These are phyloP conservation scores for Megalurothrips usitatus DNA, from an alignment of 2,888 invertebrate genomes.

Conservation along the genomic window DNA sequence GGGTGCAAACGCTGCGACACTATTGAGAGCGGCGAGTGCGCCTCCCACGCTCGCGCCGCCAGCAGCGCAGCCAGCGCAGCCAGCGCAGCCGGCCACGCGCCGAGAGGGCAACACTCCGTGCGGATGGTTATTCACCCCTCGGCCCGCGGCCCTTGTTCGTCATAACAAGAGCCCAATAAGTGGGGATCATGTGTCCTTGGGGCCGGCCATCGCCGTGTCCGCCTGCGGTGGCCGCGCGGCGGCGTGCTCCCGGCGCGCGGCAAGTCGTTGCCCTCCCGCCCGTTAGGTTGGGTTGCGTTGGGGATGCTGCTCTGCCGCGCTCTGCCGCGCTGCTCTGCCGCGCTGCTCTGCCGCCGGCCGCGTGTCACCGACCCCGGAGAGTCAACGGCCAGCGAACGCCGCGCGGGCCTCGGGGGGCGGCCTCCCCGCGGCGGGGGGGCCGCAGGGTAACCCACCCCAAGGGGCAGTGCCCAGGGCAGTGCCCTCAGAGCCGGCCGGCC, in stretches of 20 bases:
- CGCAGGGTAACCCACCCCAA: background rate
- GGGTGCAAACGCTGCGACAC: too few relatives aligned
- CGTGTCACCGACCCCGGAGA: background rate
- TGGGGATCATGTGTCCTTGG: slow-evolving; percentile 3
- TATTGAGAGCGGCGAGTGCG: too few relatives aligned
- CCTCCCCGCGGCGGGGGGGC: background rate
- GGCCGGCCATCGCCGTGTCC: background rate
- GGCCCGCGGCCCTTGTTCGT: background rate
- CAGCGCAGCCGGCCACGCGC: background rate
- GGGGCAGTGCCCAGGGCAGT: background rate
- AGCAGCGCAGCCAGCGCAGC: too few relatives aligned
- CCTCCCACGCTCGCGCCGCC: background rate
- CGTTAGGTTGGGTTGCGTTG: slow-evolving; percentile 11
- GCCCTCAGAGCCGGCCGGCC: too few relatives aligned
- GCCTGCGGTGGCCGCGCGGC: too few relatives aligned
- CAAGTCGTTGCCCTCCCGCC: background rate
- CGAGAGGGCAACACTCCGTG: background rate
- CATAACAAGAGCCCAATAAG: background rate
- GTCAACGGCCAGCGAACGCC: background rate
- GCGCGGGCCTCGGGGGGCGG: background rate
- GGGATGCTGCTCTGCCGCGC: background rate
- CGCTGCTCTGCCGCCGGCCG: background rate
- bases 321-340: background rate
- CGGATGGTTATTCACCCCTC: too few relatives aligned
- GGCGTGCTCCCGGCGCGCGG: background rate